Base-by-base conservation (phyloP, 2,888 invertebrate species). In the Aspidapion aeneum region DNA sequence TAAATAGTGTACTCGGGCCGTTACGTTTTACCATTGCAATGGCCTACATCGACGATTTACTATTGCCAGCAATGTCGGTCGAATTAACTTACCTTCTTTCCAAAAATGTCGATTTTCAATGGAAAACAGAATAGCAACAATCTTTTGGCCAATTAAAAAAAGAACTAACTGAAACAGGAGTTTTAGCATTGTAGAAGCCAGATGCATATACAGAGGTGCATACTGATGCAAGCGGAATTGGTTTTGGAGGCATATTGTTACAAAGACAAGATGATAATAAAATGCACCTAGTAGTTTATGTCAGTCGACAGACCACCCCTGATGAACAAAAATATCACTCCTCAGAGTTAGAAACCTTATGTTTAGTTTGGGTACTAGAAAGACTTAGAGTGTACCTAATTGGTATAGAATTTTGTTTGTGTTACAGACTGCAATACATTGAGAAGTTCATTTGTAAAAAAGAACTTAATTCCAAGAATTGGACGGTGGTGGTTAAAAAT, bases 151-250 rank as follows among this genome's bases (percentile, higher is more conserved):
- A 22, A 58, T 59, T 59, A 9, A 57, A 67, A 17, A n/a, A 62
- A 35, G 18, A 19, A 2, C 56, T 68, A n/a, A 35, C 35, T 58
- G 22, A n/a, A 22, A 21, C 17, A 21, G 63, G 50, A 67, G 57
- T 71, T 12, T 57, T 71, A 20, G 68, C 63, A 1, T 2, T 72
- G 5, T 74, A 62, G 63, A 65, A 71, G 35, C 70, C 66, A 9
- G 21, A 57, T 2, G 20, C 64, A 5, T 64, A 68, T 18, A 76
- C 73, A 0, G 71, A 74, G 64, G 3, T 74, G n/a, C 71, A 73
- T 61, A 74, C 74, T 17, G 74, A 72, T 58, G 71, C 72, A 17
- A 70, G 72, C 57, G 49, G 63, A n/a, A 20, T 65, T 1, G 74
- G 75, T 0, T 49, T 72, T 7, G 74, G 66, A 9, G 73, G 68